phyloP scores from a whole-genome alignment of 2,888 invertebrate species.

The Xestia sexstrigata region DNA sequence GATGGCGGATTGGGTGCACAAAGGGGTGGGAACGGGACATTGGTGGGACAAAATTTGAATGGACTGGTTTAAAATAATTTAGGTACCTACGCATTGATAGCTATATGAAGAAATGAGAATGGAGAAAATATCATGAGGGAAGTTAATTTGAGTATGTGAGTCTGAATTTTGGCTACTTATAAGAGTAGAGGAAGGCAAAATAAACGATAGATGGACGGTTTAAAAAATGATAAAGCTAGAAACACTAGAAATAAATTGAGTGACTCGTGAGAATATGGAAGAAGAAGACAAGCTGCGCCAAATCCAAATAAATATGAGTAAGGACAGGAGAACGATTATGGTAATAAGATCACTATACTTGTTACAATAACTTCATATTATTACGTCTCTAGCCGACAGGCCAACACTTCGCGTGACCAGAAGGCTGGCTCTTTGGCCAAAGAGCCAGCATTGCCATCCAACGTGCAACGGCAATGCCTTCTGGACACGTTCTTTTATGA shows the following conservation, averaged over 20 bases:
- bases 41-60: conserved; percentile 60
- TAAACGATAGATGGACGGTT: too few relatives aligned
- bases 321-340: too few relatives aligned
- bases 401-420: background rate
- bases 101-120: background rate
- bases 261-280: background rate
- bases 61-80: conserved; percentile 7
- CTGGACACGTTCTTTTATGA: too few relatives aligned
- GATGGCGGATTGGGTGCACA: conserved; percentile 86
- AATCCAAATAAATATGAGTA: too few relatives aligned
- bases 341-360: too few relatives aligned
- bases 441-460: too few relatives aligned
- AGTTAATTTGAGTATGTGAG: background rate
- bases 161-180: background rate
- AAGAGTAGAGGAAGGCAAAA: too few relatives aligned
- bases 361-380: too few relatives aligned
- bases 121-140: background rate
- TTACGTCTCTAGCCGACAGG: too few relatives aligned
- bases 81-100: background rate
- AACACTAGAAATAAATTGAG: background rate
- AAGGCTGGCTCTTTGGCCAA: too few relatives aligned
- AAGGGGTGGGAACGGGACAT: conserved; percentile 65
- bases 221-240: too few relatives aligned
- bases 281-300: background rate
- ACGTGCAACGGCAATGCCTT: too few relatives aligned